Percentiles rank a stretch among this genome's conserved stretches.
These are phyloP conservation scores for Hyposoter dolosus DNA, from an alignment of 2,888 invertebrate species.

Conservation along the genomic window DNA sequence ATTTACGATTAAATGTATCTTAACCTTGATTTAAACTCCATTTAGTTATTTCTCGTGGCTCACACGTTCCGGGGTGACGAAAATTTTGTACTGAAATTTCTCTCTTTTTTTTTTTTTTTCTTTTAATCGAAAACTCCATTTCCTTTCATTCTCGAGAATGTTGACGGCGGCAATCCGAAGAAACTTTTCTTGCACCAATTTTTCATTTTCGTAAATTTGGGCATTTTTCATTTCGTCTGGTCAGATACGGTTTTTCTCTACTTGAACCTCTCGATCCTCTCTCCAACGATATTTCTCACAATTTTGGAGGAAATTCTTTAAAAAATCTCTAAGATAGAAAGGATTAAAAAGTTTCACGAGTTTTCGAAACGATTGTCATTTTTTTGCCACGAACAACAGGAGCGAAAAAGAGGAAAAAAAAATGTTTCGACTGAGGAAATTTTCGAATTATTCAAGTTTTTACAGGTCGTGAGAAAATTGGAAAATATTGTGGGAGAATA, in stretches of 20 bases:
- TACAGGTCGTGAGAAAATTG: no score
- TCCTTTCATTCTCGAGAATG: neutral
- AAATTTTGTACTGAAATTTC: neutral
- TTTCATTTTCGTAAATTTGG: neutral
- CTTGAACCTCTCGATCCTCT: neutral
- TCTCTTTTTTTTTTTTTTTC: neutral
- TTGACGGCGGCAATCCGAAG: neutral
- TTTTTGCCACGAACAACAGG: neutral
- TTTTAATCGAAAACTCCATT: neutral
- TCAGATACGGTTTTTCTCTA: neutral
- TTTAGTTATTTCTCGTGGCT: neutral
- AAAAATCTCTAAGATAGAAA: neutral
- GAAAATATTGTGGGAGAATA: neutral
- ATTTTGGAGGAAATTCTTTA: neutral
- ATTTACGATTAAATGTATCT: slow-evolving; percentile 1
- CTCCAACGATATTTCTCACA: neutral
- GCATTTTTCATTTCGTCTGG: neutral
- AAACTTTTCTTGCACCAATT: neutral
- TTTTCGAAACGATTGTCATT: neutral
- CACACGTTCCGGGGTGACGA: neutral
- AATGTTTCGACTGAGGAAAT: neutral
- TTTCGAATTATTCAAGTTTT: neutral
- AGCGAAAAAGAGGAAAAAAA: neutral
- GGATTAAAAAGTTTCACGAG: neutral
- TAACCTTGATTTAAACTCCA: neutral